Evolutionary conservation across 2,113 vertebrate species (phyloP).

Genomic region (Psittacula cyanocephala): DNA sequence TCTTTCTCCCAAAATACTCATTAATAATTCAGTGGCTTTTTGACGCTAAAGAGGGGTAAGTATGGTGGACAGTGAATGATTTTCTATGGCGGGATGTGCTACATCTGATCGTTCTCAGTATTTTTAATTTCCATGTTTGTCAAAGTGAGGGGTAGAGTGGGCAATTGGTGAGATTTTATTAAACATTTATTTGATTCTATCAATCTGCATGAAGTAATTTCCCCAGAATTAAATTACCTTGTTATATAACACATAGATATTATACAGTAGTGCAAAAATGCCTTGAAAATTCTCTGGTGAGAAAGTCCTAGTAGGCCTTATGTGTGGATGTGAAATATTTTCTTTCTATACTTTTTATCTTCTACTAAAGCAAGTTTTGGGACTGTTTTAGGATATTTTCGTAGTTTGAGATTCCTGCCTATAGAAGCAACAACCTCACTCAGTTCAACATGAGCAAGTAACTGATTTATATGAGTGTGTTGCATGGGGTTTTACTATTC

Average conservation of each 20-base stretch:
- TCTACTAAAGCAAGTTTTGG: not conserved
- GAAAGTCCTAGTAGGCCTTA: rapidly evolving
- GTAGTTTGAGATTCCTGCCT: not conserved
- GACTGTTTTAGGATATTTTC: not conserved
- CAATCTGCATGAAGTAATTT: not conserved
- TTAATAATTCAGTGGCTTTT: not conserved
- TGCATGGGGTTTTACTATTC: not conserved
- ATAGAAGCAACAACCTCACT: not conserved
- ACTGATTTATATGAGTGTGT: not conserved
- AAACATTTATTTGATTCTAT: not conserved
- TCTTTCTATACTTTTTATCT: not conserved
- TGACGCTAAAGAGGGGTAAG: not conserved
- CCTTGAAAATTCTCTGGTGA: not conserved
- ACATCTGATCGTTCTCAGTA: not conserved
- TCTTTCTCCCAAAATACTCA: not conserved
- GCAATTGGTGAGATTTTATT: not conserved
- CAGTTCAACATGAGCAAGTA: not conserved
- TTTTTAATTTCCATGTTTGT: not conserved
- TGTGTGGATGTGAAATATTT: not conserved
- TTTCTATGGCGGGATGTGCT: not conserved
- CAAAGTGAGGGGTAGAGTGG: not conserved
- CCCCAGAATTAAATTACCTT: not conserved
- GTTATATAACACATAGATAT: not conserved
- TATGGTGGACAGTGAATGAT: not conserved
- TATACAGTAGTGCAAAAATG: not conserved